phyloP scores from a whole-genome alignment of 2,797 vertebrate genomes.

The Pterois miles region DNA sequence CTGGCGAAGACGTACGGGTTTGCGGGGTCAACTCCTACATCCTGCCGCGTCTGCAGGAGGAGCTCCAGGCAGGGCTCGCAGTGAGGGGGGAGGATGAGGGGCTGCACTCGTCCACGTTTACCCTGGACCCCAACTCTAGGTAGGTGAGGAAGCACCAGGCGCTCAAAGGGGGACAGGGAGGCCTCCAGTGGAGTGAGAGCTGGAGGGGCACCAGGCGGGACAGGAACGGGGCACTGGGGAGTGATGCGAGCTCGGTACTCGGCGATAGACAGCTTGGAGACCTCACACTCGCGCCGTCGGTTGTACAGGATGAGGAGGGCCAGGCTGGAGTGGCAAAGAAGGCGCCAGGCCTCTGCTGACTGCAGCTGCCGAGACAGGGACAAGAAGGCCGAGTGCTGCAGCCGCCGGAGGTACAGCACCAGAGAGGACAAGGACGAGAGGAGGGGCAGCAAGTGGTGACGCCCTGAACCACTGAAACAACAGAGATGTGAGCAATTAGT shows the following conservation, averaged over 20 bases:
- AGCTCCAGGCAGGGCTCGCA: constrained; percentile 85
- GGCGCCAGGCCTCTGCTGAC: constrained; percentile 86
- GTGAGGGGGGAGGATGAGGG: constrained; percentile 85
- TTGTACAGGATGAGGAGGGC: constrained; percentile 87
- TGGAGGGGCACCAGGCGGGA: constrained; percentile 71
- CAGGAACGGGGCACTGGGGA: constrained; percentile 76
- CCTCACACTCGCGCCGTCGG: constrained; percentile 85
- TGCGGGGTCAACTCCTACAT: constrained; percentile 82
- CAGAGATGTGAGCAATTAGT: not conserved
- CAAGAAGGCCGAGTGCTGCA: constrained; percentile 85
- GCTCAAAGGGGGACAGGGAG: constrained; percentile 85
- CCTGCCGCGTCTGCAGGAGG: constrained; percentile 82
- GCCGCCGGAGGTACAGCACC: constrained; percentile 83
- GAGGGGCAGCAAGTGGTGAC: constrained; percentile 84
- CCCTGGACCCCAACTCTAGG: constrained; percentile 84
- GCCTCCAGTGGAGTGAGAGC: constrained; percentile 84
- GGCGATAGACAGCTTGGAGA: constrained; percentile 83
- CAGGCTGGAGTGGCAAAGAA: constrained; percentile 86
- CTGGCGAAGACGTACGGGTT: constrained; percentile 85
- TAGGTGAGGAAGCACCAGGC: constrained; percentile 84
- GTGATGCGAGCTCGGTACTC: constrained; percentile 80
- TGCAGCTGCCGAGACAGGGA: constrained; percentile 83
- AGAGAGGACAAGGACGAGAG: constrained; percentile 85
- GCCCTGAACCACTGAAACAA: constrained; percentile 68
- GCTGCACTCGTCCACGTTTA: constrained; percentile 85